Evolutionary conservation across 2,888 invertebrate genomes (phyloP).

Genomic region (Dynastes hyllus): DNA sequence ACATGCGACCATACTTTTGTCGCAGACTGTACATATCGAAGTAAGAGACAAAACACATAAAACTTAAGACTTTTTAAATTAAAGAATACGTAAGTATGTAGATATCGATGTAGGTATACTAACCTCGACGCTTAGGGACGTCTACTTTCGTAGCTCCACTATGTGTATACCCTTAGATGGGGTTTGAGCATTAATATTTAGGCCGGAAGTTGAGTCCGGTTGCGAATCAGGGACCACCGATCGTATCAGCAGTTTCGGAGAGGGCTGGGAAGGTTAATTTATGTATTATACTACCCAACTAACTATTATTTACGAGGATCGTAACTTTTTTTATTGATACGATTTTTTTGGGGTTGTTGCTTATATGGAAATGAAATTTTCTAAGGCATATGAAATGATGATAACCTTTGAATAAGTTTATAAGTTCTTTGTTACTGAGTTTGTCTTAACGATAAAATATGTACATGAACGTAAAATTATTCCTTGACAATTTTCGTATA

Average conservation of each 20-base stretch:
- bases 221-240: slow-evolving; percentile 25
- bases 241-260: slow-evolving; percentile 12
- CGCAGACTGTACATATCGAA: too few species aligned
- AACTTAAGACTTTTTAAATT: too few species aligned
- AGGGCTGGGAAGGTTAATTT: slow-evolving; percentile 9
- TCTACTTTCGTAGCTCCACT: background rate
- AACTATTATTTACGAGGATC: slow-evolving; percentile 35
- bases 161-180: background rate
- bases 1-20: too few species aligned
- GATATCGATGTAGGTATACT: background rate
- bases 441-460: too few species aligned
- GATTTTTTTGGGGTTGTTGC: background rate
- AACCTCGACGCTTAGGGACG: background rate
- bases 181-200: slow-evolving; percentile 21
- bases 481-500: too few species aligned
- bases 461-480: too few species aligned
- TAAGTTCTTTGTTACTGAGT: too few species aligned
- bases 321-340: background rate
- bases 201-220: slow-evolving; percentile 26
- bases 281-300: slow-evolving; percentile 16
- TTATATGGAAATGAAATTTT: too few species aligned
- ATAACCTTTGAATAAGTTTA: too few species aligned
- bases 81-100: too few species aligned
- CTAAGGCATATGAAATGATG: too few species aligned
- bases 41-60: too few species aligned